Conservation (phyloP, 1,140 invertebrate genomes). For the Ceratina australensis region DNA sequence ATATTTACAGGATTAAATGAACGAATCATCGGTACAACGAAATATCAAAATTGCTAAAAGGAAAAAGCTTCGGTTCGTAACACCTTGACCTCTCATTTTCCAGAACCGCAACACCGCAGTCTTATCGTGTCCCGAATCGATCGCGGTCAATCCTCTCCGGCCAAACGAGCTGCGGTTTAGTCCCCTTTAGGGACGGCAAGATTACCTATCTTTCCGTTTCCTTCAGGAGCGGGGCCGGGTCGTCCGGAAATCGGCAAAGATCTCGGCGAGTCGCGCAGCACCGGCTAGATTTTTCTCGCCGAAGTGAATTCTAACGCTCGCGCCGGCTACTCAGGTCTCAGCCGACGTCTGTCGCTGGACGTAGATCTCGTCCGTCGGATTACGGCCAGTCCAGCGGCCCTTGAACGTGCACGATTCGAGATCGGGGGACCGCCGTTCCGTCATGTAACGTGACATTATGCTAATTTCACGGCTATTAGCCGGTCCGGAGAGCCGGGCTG, state of each 20-base stretch:
- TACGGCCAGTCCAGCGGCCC: conserved; percentile 34
- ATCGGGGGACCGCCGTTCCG: conserved; percentile 18
- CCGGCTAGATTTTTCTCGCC: conserved; percentile 1
- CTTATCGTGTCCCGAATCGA: conserved; percentile 4
- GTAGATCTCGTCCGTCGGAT: conserved; percentile 43
- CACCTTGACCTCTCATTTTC: background rate
- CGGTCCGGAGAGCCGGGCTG: background rate
- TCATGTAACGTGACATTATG: conserved; percentile 57
- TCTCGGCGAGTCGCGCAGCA: background rate
- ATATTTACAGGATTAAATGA: no score
- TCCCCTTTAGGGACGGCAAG: background rate
- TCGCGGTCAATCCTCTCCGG: conserved; percentile 16
- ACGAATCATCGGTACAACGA: no score
- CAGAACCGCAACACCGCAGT: background rate
- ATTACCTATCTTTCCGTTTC: conserved; percentile 6
- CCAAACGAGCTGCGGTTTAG: conserved; percentile 20
- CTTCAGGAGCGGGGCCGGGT: no score
- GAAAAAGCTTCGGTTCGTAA: background rate
- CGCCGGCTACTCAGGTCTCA: background rate
- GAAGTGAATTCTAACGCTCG: background rate
- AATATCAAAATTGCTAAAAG: no score
- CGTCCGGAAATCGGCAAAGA: background rate
- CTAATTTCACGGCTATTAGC: conserved; percentile 60
- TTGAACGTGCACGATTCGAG: conserved; percentile 29
- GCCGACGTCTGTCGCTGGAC: conserved; percentile 22